Conservation (phyloP, 2,797 vertebrate genomes). For the Pipistrellus pipistrellus region DNA sequence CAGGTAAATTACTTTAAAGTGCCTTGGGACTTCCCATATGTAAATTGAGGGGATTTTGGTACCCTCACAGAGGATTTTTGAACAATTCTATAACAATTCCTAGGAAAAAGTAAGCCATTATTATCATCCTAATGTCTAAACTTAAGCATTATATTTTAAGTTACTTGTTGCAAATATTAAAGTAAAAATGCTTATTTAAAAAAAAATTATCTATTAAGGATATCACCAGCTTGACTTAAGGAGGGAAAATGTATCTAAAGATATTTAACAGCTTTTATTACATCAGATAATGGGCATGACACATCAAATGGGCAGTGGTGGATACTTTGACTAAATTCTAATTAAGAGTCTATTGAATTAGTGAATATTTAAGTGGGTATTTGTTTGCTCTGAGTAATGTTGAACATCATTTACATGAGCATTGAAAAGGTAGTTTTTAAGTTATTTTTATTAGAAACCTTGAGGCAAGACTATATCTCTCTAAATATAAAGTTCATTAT, state of each 20-base stretch:
- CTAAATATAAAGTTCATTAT: not conserved
- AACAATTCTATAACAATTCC: not conserved
- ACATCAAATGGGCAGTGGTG: not conserved
- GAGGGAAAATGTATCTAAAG: not conserved
- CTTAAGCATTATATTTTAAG: not conserved
- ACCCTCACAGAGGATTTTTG: not conserved
- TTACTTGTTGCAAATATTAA: not conserved
- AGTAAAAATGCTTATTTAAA: not conserved
- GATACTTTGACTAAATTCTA: not conserved
- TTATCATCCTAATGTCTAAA: not conserved
- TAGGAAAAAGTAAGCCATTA: not conserved
- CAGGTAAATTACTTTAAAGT: not conserved
- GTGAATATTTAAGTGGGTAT: conserved; percentile 17
- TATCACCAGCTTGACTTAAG: not conserved
- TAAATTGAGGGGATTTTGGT: not conserved
- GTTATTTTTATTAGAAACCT: conserved; percentile 24
- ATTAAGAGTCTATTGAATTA: not conserved
- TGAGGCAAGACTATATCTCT: not conserved
- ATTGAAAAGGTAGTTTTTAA: not conserved
- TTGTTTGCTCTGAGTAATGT: not conserved
- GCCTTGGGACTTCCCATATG: not conserved
- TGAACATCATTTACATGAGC: not conserved
- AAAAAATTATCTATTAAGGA: conserved; percentile 28
- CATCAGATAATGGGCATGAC: not conserved
- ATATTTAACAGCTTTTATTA: not conserved